Percentiles rank a stretch among this genome's conserved stretches.
Conservation (phyloP, 2,888 invertebrate species). For the Agriopis leucophaearia region DNA sequence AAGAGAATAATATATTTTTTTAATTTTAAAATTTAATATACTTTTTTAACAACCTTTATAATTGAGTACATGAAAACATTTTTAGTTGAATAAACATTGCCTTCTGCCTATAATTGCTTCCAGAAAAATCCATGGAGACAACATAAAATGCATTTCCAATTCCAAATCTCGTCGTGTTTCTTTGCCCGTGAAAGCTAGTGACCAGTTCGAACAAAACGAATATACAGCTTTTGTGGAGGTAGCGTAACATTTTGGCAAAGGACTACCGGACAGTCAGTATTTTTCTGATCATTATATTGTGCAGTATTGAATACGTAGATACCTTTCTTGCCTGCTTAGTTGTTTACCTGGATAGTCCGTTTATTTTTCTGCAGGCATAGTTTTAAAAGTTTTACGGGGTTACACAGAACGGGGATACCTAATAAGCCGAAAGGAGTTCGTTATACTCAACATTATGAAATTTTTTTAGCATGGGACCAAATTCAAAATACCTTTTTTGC, state of each 20-base stretch:
- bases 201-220: conserved; percentile 23
- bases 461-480: too few relatives aligned
- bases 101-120: conserved; percentile 41
- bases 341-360: too few relatives aligned
- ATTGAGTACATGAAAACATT: background rate
- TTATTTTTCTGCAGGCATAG: too few relatives aligned
- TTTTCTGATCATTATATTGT: conserved; percentile 24
- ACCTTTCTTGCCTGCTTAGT: background rate
- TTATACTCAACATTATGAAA: too few relatives aligned
- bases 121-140: conserved; percentile 42
- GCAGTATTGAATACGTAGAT: background rate
- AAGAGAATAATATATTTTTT: too few relatives aligned
- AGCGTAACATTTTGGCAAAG: conserved; percentile 16
- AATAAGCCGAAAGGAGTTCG: too few relatives aligned
- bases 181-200: conserved; percentile 34
- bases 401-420: too few relatives aligned
- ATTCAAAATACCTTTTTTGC: background rate
- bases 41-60: too few relatives aligned
- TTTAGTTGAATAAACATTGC: background rate
- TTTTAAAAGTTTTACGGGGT: too few relatives aligned
- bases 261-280: background rate
- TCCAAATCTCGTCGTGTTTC: conserved; percentile 32
- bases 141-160: conserved; percentile 44
- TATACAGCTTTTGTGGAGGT: conserved; percentile 17
- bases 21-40: too few relatives aligned